Conservation (phyloP, 35 echinoderm and acorn worm species). For the Hemicentrotus pulcherrimus region DNA sequence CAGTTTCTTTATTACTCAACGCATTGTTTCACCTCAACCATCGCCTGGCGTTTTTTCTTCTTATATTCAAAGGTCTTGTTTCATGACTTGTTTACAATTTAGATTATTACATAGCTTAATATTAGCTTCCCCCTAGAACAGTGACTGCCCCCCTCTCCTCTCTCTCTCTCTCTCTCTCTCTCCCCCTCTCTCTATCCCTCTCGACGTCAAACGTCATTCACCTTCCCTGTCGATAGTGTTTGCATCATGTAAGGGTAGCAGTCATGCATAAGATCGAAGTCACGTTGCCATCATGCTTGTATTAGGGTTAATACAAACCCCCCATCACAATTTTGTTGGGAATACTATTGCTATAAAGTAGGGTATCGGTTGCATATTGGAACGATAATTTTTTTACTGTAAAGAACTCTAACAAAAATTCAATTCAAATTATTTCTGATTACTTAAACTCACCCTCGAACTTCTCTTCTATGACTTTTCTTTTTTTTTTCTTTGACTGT, state of each 20-base stretch:
- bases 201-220: neutral
- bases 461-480: neutral
- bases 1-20: neutral
- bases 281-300: neutral
- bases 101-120: no score
- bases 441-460: neutral
- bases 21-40: neutral
- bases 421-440: neutral
- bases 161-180: no score
- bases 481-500: no score
- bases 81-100: no score
- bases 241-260: neutral
- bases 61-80: no score
- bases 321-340: no score
- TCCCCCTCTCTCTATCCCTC: no score
- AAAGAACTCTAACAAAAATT: neutral
- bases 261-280: neutral
- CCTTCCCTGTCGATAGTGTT: neutral
- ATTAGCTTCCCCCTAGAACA: no score
- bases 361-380: neutral
- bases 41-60: neutral
- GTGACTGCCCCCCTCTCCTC: no score
- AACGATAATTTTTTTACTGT: no score
- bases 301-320: no score
- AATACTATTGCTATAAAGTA: neutral